Percentiles rank a stretch among this genome's conserved stretches.
Evolutionary conservation across 2,888 invertebrate genomes (phyloP).

Genomic region (Serrognathus titanus): DNA sequence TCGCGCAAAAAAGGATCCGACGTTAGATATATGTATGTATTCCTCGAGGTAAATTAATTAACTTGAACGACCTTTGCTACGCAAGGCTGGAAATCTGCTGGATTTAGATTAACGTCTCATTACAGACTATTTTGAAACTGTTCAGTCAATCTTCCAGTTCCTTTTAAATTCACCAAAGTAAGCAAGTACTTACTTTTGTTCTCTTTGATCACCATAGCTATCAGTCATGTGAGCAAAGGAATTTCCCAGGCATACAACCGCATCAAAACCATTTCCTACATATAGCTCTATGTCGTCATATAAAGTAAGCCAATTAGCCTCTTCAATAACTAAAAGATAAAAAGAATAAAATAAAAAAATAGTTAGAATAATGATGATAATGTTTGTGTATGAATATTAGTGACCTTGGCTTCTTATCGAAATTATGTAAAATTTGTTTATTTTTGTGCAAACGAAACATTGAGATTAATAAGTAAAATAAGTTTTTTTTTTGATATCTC

Average conservation of each 20-base stretch:
- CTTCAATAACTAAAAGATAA: slow-evolving; percentile 70
- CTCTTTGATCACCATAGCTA: slow-evolving; percentile 71
- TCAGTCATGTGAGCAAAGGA: slow-evolving; percentile 89
- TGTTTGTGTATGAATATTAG: not conserved
- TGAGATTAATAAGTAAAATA: not conserved
- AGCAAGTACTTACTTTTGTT: slow-evolving; percentile 59
- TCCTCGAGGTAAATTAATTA: too few relatives aligned
- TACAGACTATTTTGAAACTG: too few relatives aligned
- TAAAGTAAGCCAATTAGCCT: slow-evolving; percentile 85
- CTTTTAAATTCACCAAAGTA: too few relatives aligned
- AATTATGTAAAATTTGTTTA: not conserved
- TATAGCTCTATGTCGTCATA: slow-evolving; percentile 68
- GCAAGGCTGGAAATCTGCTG: too few relatives aligned
- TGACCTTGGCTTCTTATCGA: not conserved
- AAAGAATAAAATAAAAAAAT: slow-evolving; percentile 9
- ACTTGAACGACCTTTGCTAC: too few relatives aligned
- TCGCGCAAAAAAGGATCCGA: too few relatives aligned
- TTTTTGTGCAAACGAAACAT: not conserved
- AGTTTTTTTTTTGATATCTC: too few relatives aligned
- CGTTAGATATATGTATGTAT: too few relatives aligned
- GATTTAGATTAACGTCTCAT: too few relatives aligned
- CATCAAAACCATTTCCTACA: slow-evolving; percentile 72
- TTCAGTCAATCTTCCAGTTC: not conserved
- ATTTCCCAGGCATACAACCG: slow-evolving; percentile 86
- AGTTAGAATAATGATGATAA: not conserved